Percentiles rank a stretch among this genome's conserved stretches.
Conservation (phyloP, 2,797 vertebrate genomes). For the Sardinella longiceps region DNA sequence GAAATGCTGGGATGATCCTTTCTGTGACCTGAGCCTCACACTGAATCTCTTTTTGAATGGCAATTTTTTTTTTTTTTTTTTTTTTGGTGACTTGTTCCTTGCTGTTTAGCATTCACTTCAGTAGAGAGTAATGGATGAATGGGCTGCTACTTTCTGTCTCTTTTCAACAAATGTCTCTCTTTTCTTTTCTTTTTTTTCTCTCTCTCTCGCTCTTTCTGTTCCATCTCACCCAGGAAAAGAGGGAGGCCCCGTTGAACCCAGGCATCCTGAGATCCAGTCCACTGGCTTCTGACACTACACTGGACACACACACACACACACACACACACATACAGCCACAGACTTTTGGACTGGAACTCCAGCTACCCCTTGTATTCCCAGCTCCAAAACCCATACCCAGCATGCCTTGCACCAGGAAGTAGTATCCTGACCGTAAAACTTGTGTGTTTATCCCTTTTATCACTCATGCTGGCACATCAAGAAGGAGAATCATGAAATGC, state of each 20-base stretch:
- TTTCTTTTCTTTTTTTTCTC: background rate
- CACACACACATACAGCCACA: slow-evolving; percentile 24
- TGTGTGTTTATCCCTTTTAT: slow-evolving; percentile 35
- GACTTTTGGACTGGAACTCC: slow-evolving; percentile 43
- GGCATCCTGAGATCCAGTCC: slow-evolving; percentile 67
- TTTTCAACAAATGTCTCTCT: slow-evolving; percentile 7
- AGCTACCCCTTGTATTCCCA: slow-evolving; percentile 37
- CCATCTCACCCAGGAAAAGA: slow-evolving; percentile 63
- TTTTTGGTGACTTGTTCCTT: background rate
- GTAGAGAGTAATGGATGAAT: slow-evolving; percentile 2
- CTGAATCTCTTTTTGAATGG: background rate
- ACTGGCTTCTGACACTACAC: slow-evolving; percentile 74
- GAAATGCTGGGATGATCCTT: background rate
- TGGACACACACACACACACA: slow-evolving; percentile 26
- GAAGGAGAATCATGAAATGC: background rate
- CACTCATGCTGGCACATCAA: background rate
- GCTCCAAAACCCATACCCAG: slow-evolving; percentile 55
- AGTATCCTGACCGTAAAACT: slow-evolving; percentile 49
- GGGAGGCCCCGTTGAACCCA: slow-evolving; percentile 56
- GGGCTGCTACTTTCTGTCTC: slow-evolving; percentile 6
- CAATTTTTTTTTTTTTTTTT: background rate
- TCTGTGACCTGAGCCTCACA: background rate
- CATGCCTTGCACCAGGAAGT: slow-evolving; percentile 61
- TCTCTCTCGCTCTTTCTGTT: background rate
- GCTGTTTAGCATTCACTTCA: slow-evolving; percentile 12